phyloP scores from a whole-genome alignment of 2,113 vertebrate genomes.

The Saimiri boliviensis region DNA sequence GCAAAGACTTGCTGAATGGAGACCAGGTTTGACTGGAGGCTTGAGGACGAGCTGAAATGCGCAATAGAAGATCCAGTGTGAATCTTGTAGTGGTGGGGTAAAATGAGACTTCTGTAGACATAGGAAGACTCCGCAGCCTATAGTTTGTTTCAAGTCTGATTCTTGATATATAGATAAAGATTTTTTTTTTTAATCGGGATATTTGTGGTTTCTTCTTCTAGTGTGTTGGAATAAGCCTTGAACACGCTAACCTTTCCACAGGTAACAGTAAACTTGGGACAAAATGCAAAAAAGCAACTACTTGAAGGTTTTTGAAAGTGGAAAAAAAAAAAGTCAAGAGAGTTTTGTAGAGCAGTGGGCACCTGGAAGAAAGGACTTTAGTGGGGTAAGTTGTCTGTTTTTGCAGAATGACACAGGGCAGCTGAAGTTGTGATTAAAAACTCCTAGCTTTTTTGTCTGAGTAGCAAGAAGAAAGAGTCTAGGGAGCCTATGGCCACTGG shows the following conservation, averaged over 20 bases:
- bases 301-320: neutral
- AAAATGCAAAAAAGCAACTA: constrained; percentile 6
- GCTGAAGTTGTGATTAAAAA: neutral
- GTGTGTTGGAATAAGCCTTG: neutral
- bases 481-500: neutral
- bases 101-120: neutral
- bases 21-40: neutral
- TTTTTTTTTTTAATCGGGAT: neutral
- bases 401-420: neutral
- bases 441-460: neutral
- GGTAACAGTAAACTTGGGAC: neutral
- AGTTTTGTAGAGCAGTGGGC: neutral
- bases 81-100: neutral
- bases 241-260: neutral
- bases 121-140: neutral
- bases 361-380: neutral
- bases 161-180: neutral
- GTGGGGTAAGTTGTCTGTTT: neutral
- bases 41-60: neutral
- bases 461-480: neutral
- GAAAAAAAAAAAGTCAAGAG: neutral
- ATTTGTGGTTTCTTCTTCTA: neutral
- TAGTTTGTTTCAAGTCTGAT: neutral
- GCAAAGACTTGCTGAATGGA: neutral
- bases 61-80: neutral